A percentile compares a stretch with the other conserved stretches of the same genome.
Conservation (phyloP, 2,113 vertebrate species). For the Progne subis region DNA sequence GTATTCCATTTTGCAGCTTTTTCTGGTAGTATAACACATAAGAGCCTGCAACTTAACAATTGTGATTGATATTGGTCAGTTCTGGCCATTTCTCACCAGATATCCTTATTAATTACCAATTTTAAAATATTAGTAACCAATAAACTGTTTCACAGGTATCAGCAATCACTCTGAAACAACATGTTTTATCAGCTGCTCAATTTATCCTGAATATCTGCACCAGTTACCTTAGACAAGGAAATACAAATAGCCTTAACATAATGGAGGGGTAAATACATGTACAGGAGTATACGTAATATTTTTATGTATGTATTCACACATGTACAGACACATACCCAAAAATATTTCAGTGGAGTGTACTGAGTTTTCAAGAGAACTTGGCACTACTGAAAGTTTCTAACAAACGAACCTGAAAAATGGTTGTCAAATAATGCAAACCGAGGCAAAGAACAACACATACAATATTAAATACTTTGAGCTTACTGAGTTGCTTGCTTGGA, state of each 20-base stretch:
- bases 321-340: background rate
- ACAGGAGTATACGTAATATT: background rate
- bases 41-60: background rate
- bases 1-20: background rate
- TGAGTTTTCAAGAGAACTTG: slow-evolving; percentile 38
- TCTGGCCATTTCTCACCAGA: background rate
- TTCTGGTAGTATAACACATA: background rate
- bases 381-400: background rate
- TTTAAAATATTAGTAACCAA: background rate
- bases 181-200: background rate
- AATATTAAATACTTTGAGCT: slow-evolving; percentile 26
- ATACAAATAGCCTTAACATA: background rate
- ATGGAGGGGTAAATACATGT: background rate
- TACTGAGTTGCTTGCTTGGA: slow-evolving; percentile 39
- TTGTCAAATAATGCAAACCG: slow-evolving; percentile 42
- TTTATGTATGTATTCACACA: background rate
- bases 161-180: background rate
- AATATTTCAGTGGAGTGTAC: background rate
- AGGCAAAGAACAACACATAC: slow-evolving; percentile 8
- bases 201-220: background rate
- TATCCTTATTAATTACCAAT: background rate
- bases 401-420: background rate
- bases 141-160: background rate
- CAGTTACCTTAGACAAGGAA: background rate
- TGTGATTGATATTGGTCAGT: background rate